A percentile compares a stretch with the other conserved stretches of the same genome.
phyloP scores from a whole-genome alignment of 2,113 vertebrate genomes.

The Tenrec ecaudatus region DNA sequence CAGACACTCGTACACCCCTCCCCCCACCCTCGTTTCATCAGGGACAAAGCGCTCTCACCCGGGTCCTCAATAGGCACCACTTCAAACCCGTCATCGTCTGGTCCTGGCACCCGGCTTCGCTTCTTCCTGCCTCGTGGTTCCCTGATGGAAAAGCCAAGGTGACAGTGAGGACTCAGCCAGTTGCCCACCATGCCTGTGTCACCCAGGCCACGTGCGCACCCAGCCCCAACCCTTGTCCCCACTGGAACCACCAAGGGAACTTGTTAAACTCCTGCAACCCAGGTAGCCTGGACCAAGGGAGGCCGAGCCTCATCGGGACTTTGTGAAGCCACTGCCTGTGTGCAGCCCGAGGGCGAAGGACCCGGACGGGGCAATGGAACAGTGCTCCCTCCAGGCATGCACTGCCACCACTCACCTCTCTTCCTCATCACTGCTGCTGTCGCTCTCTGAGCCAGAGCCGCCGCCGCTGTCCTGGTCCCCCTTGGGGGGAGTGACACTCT shows the following conservation, averaged over 20 bases:
- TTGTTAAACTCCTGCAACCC: not conserved
- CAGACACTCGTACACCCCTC: not conserved
- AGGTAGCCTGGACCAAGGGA: not conserved
- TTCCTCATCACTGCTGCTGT: slow-evolving; percentile 88
- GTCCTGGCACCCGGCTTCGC: slow-evolving; percentile 3
- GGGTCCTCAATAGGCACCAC: slow-evolving; percentile 94
- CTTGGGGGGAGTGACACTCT: not conserved
- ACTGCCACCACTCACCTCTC: slow-evolving; percentile 86
- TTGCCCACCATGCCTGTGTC: not conserved
- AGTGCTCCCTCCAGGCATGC: too few relatives aligned
- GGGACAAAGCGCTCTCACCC: slow-evolving; percentile 85
- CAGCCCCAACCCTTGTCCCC: not conserved
- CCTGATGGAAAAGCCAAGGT: slow-evolving; percentile 1
- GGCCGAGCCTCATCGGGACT: not conserved
- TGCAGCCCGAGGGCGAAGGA: too few relatives aligned
- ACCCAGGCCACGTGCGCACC: not conserved
- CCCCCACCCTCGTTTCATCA: not conserved
- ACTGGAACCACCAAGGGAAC: not conserved
- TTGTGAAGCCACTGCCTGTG: too few relatives aligned
- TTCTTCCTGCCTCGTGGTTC: slow-evolving; percentile 23
- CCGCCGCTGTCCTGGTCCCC: slow-evolving; percentile 55
- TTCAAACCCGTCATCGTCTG: slow-evolving; percentile 85
- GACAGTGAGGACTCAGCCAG: not conserved
- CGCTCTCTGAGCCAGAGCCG: slow-evolving; percentile 88
- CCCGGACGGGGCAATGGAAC: too few relatives aligned